Evolutionary conservation across 2,797 vertebrate genomes (phyloP).

Genomic region (Sarcophilus harrisii): DNA sequence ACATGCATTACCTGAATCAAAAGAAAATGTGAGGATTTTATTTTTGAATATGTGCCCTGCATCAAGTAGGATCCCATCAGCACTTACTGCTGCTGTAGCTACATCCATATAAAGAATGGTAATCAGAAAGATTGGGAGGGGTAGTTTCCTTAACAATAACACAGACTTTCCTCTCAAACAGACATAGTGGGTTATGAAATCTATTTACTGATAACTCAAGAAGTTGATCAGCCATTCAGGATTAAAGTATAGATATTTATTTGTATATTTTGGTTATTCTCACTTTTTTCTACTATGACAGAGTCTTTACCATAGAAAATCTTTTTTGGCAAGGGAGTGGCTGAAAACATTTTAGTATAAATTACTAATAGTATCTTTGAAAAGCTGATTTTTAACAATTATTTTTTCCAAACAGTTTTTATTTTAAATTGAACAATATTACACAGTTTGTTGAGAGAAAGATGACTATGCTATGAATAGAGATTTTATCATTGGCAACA

Average conservation of each 20-base stretch:
- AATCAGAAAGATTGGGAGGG: background rate
- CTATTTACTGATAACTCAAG: background rate
- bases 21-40: background rate
- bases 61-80: background rate
- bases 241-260: background rate
- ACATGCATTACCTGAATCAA: background rate
- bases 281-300: background rate
- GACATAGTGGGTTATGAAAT: background rate
- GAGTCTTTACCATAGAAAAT: background rate
- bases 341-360: background rate
- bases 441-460: background rate
- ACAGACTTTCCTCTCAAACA: slow-evolving; percentile 1
- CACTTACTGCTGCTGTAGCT: background rate
- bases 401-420: background rate
- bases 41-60: background rate
- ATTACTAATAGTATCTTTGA: background rate
- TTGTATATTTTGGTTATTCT: background rate
- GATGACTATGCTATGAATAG: background rate
- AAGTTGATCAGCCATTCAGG: background rate
- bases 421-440: background rate
- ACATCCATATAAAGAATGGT: background rate
- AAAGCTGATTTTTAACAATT: background rate
- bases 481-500: background rate
- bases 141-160: background rate
- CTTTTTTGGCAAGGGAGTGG: background rate